A percentile compares a stretch with the other conserved stretches of the same genome.
Evolutionary conservation across 2,888 invertebrate genomes (phyloP).

Genomic region (Lithophane leautieri): DNA sequence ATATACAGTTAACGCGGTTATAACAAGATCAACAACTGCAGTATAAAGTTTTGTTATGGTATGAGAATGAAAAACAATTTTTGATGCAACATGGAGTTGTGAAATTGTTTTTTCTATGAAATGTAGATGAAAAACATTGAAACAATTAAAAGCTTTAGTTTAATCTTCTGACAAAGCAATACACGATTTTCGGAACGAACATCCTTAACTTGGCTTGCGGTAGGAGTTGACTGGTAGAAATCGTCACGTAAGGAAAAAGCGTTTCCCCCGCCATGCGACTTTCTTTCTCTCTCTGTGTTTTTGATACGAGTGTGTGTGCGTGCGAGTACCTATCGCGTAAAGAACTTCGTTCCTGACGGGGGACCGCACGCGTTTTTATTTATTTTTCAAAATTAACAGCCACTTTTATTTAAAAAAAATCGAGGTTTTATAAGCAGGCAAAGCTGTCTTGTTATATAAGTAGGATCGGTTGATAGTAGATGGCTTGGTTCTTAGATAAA

Average conservation of each 20-base stretch:
- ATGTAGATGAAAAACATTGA: neutral
- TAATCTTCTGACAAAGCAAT: neutral
- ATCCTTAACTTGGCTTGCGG: too few species aligned
- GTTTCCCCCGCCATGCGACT: too few species aligned
- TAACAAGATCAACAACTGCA: slow-evolving; percentile 28
- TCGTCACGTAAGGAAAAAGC: too few species aligned
- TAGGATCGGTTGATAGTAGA: too few species aligned
- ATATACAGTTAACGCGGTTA: slow-evolving; percentile 27
- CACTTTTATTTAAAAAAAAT: too few species aligned
- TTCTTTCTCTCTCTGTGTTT: too few species aligned
- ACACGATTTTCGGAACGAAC: too few species aligned
- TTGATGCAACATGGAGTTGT: neutral
- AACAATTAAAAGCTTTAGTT: neutral
- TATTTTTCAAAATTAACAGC: neutral
- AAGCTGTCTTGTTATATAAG: neutral
- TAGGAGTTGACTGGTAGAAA: too few species aligned
- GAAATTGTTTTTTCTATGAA: neutral
- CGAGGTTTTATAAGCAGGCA: neutral
- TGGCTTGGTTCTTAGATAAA: too few species aligned
- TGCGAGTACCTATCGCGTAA: too few species aligned
- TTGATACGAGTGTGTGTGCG: too few species aligned
- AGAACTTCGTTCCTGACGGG: too few species aligned
- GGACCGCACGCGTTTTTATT: neutral
- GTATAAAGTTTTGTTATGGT: slow-evolving; percentile 10
- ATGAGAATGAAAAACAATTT: neutral